Evolutionary conservation across 2,888 invertebrate genomes (phyloP), one percentile per base, ranked within the genome.

Genomic region (Parelbella ahira): DNA sequence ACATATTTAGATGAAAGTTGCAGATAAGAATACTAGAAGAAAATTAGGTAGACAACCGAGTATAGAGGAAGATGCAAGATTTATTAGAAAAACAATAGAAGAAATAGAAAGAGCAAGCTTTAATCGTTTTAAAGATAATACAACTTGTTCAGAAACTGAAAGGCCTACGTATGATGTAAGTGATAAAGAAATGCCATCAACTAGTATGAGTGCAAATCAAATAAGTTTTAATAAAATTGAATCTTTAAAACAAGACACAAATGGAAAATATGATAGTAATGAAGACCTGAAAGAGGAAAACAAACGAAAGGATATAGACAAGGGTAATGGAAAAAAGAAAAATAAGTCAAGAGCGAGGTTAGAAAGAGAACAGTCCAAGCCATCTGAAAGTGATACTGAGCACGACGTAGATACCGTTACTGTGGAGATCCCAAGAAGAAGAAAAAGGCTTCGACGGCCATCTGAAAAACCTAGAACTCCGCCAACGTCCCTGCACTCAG

Each of bases 341-440:
- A 57, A 68, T 0, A 88, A 88, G 50, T 75, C 81, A 0, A 74
- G 88, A 55, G 86, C 87, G 0, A 68, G 88, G 37, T 56, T 88
- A 45, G 88, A 88, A 59, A 69, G 87, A 37, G 83, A 88, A 54
- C 86, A 83, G 39, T 88, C 88, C 0, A 86, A 88, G 38, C 88
- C 88, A 15, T 87, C 88, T 12, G 88, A 88, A 45, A 88, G 74
- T 50, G 88, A 88, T 48, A 77, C 86, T 0, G 88, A 87, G 41
- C 79, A 60, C 6, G 88, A 88, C 27, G 76, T 87, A 0, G 87
- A 86, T 53, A 88, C 87, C 0, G 82, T 88, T 1, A 88, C 88
- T 5, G 87, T 88, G 1, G 88, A 88, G 47, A 87, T 88, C 56
- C 88, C 88, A 0, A 73, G 84, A 44, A 63, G 88, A 58, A 63